A percentile compares a stretch with the other conserved stretches of the same genome.
These are phyloP conservation scores for Apus apus DNA, from an alignment of 2,113 vertebrate genomes.

Conservation along the genomic window DNA sequence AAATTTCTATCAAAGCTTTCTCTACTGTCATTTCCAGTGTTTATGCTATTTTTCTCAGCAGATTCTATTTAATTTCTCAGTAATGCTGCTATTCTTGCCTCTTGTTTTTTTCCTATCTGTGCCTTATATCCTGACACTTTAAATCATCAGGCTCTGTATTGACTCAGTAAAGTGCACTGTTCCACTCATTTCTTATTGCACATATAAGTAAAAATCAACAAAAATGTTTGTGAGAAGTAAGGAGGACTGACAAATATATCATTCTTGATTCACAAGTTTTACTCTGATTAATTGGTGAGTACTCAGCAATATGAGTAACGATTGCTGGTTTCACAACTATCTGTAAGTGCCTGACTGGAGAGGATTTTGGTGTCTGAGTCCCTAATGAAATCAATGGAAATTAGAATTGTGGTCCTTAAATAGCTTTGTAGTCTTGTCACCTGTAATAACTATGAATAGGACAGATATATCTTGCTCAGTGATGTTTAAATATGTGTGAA, in stretches of 20 bases:
- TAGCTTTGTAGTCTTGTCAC: not conserved
- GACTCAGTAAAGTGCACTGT: slow-evolving; percentile 38
- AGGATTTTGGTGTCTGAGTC: slow-evolving; percentile 5
- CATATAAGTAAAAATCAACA: slow-evolving; percentile 50
- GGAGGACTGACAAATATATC: slow-evolving; percentile 2
- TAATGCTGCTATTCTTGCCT: slow-evolving; percentile 32
- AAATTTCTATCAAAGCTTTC: slow-evolving; percentile 50
- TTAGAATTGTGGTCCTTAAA: not conserved
- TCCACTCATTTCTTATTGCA: slow-evolving; percentile 31
- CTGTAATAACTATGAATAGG: not conserved
- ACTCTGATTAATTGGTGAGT: slow-evolving; percentile 33
- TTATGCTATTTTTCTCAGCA: slow-evolving; percentile 51
- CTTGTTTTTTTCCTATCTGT: not conserved
- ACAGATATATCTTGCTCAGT: not conserved
- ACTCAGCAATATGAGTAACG: not conserved
- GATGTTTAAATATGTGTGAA: not conserved
- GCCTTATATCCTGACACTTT: slow-evolving; percentile 57
- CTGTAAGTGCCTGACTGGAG: not conserved
- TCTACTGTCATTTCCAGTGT: slow-evolving; percentile 38
- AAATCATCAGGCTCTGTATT: slow-evolving; percentile 55
- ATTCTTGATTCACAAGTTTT: not conserved
- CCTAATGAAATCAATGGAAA: not conserved
- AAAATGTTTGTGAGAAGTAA: slow-evolving; percentile 36
- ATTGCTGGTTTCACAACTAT: not conserved
- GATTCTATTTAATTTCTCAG: slow-evolving; percentile 43